Conservation (phyloP, 2,113 vertebrate species). For the Lontra canadensis region DNA sequence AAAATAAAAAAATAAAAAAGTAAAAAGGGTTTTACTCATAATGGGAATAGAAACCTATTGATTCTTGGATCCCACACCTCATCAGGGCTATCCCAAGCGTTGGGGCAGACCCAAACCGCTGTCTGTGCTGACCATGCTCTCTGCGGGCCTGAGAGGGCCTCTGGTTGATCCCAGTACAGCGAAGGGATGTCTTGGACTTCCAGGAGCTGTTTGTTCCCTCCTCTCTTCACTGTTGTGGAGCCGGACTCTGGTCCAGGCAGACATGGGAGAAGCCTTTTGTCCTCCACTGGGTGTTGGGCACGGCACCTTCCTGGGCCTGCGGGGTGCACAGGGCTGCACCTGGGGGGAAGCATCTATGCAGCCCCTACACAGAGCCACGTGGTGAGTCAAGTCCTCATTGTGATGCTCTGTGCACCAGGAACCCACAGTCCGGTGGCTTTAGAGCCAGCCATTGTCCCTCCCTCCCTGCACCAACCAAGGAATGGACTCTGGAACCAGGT, state of each 20-base stretch:
- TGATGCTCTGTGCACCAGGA: no score
- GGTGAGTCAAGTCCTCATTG: no score
- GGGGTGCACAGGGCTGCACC: neutral
- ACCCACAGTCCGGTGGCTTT: rapidly evolving
- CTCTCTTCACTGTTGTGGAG: rapidly evolving
- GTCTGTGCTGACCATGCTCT: neutral
- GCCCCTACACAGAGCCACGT: neutral
- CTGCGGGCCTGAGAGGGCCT: rapidly evolving
- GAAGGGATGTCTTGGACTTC: neutral
- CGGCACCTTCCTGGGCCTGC: neutral
- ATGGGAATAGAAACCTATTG: neutral
- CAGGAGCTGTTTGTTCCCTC: neutral
- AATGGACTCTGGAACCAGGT: neutral
- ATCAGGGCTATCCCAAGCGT: rapidly evolving
- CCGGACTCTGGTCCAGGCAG: neutral
- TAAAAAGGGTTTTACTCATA: neutral
- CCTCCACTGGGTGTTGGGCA: neutral
- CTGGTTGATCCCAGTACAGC: rapidly evolving
- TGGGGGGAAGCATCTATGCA: neutral
- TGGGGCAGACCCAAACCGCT: neutral
- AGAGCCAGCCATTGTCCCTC: neutral
- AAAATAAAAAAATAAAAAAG: neutral
- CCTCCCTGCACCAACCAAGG: neutral
- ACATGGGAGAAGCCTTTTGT: rapidly evolving
- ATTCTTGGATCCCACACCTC: neutral